Evolutionary conservation across 2,797 vertebrate genomes (phyloP).

Genomic region (Leucoraja ocellata): DNA sequence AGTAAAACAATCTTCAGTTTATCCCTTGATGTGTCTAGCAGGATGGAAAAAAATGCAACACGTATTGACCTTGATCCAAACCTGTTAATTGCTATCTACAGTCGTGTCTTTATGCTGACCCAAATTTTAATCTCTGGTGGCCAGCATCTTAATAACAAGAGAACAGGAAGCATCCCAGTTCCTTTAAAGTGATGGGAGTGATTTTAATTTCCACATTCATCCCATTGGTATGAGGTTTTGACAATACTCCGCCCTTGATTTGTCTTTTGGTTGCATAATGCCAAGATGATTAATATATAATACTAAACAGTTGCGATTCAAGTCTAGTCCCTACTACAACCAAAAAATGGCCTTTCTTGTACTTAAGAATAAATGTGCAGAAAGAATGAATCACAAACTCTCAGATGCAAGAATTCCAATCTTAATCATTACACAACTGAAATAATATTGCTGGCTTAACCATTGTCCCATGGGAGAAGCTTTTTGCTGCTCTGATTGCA

Average conservation of each 20-base stretch:
- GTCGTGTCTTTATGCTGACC: slow-evolving; percentile 43
- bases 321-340: background rate
- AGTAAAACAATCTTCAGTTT: slow-evolving; percentile 44
- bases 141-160: slow-evolving; percentile 45
- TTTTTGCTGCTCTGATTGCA: background rate
- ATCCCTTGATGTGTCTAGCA: slow-evolving; percentile 36
- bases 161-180: slow-evolving; percentile 49
- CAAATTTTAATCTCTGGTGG: slow-evolving; percentile 40
- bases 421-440: background rate
- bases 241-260: slow-evolving; percentile 44
- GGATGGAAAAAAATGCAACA: slow-evolving; percentile 41
- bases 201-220: slow-evolving; percentile 52
- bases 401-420: background rate
- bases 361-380: background rate
- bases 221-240: slow-evolving; percentile 45
- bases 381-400: background rate
- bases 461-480: background rate
- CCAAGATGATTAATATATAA: background rate
- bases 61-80: slow-evolving; percentile 45
- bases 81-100: slow-evolving; percentile 42
- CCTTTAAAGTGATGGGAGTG: slow-evolving; percentile 47
- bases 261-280: background rate
- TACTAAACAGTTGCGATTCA: background rate
- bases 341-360: background rate
- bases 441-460: background rate